Base-by-base conservation (phyloP, 2,888 invertebrate species). In the Orthonychiurus folsomi region DNA sequence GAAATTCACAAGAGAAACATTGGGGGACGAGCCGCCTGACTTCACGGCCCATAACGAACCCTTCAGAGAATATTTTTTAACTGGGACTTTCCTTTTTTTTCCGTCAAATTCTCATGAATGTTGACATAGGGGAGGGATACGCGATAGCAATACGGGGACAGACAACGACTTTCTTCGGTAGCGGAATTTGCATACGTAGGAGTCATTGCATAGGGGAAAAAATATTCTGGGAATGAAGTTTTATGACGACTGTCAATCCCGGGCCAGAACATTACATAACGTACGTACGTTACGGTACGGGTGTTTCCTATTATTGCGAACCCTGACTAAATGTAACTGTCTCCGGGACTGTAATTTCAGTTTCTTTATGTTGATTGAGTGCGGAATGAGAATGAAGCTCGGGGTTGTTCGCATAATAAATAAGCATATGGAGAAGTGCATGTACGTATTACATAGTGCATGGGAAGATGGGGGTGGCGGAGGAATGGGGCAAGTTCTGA, bases 291-390 rank as follows among this genome's bases (percentile, higher is more conserved):
- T n/a, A n/a, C n/a, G n/a, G n/a, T 37, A 9, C 5, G 37, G 37
- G 37, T 37, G 37, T 37, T 37, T 37, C 37, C 15, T 37, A 37
- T 37, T 37, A 37, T 37, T 37, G 37, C 37, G 15, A 37, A 15
- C 37, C 37, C 5, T 9, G 37, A 15, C 9, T 37, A 37, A 37
- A 15, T 37, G 37, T 37, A 37, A 37, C 37, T 37, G 37, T 37
- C 37, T 37, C 37, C 5, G 37, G 37, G 37, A 37, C 37, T 37
- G 37, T 37, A 37, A 37, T 37, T 37, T 37, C 37, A 37, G 37
- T 37, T 37, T 37, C 37, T 37, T 37, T 37, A 37, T 37, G 37
- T 37, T 37, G 37, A 37, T 37, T 37, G 37, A 37, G 37, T 37
- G 37, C 37, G 15, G 37, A 37, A 37, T 37, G 37, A 37, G 37